Evolutionary conservation across 2,888 invertebrate genomes (phyloP).

Genomic region (Athripsodes cinereus): DNA sequence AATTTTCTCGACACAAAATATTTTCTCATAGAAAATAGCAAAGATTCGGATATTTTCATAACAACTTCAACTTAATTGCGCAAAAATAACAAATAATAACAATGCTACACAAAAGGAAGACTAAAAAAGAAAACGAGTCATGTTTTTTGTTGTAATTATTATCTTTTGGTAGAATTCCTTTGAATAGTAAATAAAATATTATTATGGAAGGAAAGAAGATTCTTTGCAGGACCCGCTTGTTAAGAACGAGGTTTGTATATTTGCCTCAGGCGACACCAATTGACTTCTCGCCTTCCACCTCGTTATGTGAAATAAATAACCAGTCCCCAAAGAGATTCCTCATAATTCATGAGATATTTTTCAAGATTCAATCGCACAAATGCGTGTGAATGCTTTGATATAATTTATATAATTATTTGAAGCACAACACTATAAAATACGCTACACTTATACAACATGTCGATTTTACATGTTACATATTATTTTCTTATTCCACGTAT

Average conservation of each 20-base stretch:
- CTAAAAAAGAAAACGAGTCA: too few species aligned
- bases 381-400: background rate
- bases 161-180: background rate
- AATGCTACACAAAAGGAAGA: too few species aligned
- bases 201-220: background rate
- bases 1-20: too few species aligned
- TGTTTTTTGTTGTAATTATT: background rate
- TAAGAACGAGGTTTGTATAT: too few species aligned
- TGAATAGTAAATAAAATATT: background rate
- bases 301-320: conserved; percentile 9
- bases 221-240: background rate
- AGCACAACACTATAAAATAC: too few species aligned
- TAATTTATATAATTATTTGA: background rate
- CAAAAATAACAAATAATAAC: too few species aligned
- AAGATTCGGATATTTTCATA: too few species aligned
- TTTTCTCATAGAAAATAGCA: too few species aligned
- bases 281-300: conserved; percentile 8
- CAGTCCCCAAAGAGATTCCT: background rate
- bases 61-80: too few species aligned
- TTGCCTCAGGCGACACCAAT: conserved; percentile 1
- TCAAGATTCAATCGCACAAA: background rate
- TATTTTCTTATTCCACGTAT: too few species aligned
- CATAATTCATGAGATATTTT: background rate
- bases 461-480: too few species aligned
- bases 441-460: too few species aligned